A percentile compares a stretch with the other conserved stretches of the same genome.
Conservation (phyloP, 2,797 vertebrate species). For the Sparus aurata region DNA sequence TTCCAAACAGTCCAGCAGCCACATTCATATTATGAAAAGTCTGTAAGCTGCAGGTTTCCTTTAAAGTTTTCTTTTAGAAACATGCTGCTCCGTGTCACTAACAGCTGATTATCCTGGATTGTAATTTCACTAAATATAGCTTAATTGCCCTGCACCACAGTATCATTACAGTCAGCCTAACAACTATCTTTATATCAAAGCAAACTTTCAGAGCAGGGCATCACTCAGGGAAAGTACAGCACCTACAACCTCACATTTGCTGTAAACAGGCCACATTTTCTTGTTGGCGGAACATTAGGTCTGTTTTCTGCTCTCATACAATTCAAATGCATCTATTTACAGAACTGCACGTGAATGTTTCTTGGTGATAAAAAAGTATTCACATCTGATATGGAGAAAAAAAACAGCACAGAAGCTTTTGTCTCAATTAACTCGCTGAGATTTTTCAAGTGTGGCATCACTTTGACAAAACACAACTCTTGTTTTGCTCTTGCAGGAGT, state of each 20-base stretch:
- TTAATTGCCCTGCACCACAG: slow-evolving; percentile 5
- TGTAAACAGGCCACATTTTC: neutral
- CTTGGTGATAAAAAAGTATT: neutral
- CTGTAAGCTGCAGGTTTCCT: neutral
- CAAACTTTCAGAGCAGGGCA: neutral
- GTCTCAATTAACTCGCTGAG: neutral
- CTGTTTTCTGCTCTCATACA: neutral
- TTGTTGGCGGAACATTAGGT: neutral
- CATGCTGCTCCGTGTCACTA: neutral
- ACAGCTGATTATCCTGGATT: neutral
- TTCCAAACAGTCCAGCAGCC: neutral
- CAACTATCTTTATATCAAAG: slow-evolving; percentile 9
- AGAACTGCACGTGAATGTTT: slow-evolving; percentile 4
- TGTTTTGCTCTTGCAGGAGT: neutral
- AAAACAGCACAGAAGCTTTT: neutral
- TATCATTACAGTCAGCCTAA: slow-evolving; percentile 28
- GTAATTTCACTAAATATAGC: slow-evolving; percentile 21
- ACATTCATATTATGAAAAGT: neutral
- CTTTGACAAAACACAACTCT: neutral
- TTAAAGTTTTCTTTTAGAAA: neutral
- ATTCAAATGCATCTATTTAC: slow-evolving; percentile 4
- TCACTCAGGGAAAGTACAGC: neutral
- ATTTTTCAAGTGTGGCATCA: neutral
- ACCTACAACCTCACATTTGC: slow-evolving; percentile 1
- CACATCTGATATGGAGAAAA: neutral